Conservation (phyloP, 2,113 vertebrate species). For the Peromyscus maniculatus region DNA sequence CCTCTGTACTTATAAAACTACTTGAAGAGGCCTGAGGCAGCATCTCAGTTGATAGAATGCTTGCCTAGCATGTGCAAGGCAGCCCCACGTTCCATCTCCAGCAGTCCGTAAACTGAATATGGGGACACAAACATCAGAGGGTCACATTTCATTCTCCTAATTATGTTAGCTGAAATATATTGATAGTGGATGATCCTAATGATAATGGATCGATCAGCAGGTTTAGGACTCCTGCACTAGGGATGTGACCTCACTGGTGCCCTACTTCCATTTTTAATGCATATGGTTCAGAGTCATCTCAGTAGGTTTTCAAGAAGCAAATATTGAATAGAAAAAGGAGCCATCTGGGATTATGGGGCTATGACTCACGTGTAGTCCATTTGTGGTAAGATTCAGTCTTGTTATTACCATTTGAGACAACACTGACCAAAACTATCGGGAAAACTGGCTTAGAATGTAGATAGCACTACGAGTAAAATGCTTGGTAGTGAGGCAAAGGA, state of each 20-base stretch:
- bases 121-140: neutral
- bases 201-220: neutral
- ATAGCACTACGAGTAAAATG: neutral
- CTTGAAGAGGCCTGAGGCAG: neutral
- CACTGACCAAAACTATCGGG: neutral
- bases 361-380: neutral
- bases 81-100: neutral
- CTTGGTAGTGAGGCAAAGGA: neutral
- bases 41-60: neutral
- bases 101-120: neutral
- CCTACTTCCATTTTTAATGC: neutral
- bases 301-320: neutral
- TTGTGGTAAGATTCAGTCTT: neutral
- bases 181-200: neutral
- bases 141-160: neutral
- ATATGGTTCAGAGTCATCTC: neutral
- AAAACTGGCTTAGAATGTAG: neutral
- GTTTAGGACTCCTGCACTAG: neutral
- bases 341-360: neutral
- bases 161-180: neutral
- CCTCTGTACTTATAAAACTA: neutral
- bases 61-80: neutral
- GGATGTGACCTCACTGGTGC: neutral
- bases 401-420: neutral
- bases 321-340: neutral